Percentiles rank a stretch among this genome's conserved stretches.
phyloP scores from a whole-genome alignment of 2,888 invertebrate species.

The Dione juno region DNA sequence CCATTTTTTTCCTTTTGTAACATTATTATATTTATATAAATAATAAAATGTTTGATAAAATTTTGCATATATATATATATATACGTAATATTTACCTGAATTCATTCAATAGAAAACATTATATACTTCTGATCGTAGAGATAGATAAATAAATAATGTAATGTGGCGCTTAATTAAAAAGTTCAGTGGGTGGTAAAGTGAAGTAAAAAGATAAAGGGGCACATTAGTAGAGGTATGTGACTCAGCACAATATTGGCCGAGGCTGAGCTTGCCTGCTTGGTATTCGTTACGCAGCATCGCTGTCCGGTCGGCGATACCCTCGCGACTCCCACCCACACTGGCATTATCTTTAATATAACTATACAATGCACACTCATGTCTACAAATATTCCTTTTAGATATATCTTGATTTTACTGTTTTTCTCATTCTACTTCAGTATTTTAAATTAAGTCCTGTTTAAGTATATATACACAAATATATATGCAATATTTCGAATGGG shows the following conservation, averaged over 20 bases:
- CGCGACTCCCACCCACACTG: slow-evolving; percentile 54
- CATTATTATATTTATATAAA: neutral
- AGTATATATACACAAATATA: slow-evolving; percentile 18
- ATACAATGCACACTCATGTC: slow-evolving; percentile 35
- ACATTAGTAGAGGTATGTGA: slow-evolving; percentile 69
- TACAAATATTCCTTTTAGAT: neutral
- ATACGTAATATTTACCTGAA: too few species aligned
- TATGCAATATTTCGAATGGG: slow-evolving; percentile 52
- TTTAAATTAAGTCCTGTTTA: neutral
- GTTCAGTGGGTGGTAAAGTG: slow-evolving; percentile 54
- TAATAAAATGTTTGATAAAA: neutral
- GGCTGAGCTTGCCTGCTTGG: slow-evolving; percentile 63
- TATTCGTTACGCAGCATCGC: slow-evolving; percentile 62
- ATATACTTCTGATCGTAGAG: neutral
- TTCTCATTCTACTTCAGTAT: neutral
- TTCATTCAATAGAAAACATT: neutral
- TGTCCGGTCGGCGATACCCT: slow-evolving; percentile 58
- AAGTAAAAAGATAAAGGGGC: slow-evolving; percentile 61
- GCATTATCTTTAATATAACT: slow-evolving; percentile 41
- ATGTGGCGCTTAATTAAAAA: slow-evolving; percentile 48
- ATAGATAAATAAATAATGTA: slow-evolving; percentile 11
- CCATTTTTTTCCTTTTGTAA: neutral
- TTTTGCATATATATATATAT: too few species aligned
- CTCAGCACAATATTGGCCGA: slow-evolving; percentile 74
- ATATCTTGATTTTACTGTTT: neutral